A percentile compares a stretch with the other conserved stretches of the same genome.
Evolutionary conservation across 2,888 invertebrate species (phyloP).

Genomic region (Graphium colonna): DNA sequence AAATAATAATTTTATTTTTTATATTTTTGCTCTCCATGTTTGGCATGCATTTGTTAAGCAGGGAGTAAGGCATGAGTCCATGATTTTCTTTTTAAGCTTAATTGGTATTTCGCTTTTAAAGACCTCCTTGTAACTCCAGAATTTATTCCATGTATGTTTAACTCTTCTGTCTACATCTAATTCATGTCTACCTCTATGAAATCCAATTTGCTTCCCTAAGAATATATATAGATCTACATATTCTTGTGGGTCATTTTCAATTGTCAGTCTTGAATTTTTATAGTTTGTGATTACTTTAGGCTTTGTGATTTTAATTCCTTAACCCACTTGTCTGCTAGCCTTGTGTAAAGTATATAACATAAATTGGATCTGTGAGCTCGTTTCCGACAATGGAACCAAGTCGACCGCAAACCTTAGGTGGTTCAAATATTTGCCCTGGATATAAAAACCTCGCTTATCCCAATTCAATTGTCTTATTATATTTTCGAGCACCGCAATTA

Average conservation of each 20-base stretch:
- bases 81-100: no score
- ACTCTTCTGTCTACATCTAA: constrained; percentile 2
- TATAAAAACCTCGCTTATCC: constrained; percentile 4
- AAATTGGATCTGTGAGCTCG: no score
- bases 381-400: neutral
- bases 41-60: no score
- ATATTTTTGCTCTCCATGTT: no score
- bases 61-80: no score
- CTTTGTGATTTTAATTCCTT: neutral
- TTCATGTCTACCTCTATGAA: neutral
- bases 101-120: no score
- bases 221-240: neutral
- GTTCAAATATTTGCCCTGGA: neutral
- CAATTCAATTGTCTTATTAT: neutral
- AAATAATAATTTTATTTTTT: no score
- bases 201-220: constrained; percentile 12
- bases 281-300: neutral
- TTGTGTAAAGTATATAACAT: no score
- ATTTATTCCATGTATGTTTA: constrained; percentile 8
- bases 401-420: neutral
- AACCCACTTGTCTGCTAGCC: neutral
- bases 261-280: neutral
- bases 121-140: constrained; percentile 3
- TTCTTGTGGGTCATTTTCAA: neutral
- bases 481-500: constrained; percentile 24